Base-by-base conservation (phyloP, 2,113 vertebrate species). In the Caranx ignobilis region DNA sequence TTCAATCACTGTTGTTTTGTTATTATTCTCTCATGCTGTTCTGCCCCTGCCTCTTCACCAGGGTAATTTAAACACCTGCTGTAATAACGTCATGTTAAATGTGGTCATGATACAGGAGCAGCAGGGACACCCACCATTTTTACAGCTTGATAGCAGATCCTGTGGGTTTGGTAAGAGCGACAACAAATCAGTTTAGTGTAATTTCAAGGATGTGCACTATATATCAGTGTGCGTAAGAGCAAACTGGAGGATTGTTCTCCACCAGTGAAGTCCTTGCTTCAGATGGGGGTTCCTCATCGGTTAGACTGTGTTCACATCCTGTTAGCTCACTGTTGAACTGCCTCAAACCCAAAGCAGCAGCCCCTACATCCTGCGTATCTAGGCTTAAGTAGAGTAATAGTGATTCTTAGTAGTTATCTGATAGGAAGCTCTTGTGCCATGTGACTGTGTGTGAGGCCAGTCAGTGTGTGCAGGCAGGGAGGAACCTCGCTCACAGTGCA, bases 301-400 rank as follows among this genome's bases (percentile, higher is more conserved):
- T 82, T 75, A 76, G 18, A 48, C 59, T 62, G 55, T 83, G 59
- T 86, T 84, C 78, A 68, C 70, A 61, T 88, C 81, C 71, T 67
- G 67, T 81, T 84, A 79, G 50, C 56, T 81, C 2, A 2, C 34
- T 6, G 56, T 60, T 60, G 34, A 69, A 84, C 66, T n/a, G 64
- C 77, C 73, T 59, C 55, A 71, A 71, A 77, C 82, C 57, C 56
- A 35, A 37, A 63, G n/a, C 71, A 41, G 18, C 66, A n/a, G 41
- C 66, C 55, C 78, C 43, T 59, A 59, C 10, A 5, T 37, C 54
- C 55, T 57, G 55, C 50, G 76, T 54, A n/a, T 75, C 60, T 55
- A 15, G 31, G 64, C 34, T 54, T 21, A 43, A 50, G 56, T n/a
- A 5, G 31, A 60, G 48, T 34, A 16, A 34, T 18, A 11, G 11